These are phyloP conservation scores for Cryptus armator DNA, from an alignment of 2,888 invertebrate genomes.

Conservation along the genomic window DNA sequence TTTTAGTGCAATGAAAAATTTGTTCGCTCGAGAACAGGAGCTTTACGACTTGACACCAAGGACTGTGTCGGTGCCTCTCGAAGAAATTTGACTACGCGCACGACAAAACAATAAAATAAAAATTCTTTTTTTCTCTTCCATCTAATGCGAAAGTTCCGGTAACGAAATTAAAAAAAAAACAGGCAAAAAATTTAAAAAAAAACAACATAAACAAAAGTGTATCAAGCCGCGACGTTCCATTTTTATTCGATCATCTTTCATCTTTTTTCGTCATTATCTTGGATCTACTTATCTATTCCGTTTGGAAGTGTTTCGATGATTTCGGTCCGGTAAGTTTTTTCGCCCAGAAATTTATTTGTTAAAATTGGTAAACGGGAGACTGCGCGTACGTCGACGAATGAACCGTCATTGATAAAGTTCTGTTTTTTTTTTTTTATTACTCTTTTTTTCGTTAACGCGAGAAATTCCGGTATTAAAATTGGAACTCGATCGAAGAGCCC, in stretches of 20 bases:
- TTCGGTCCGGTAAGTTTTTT: constrained; percentile 80
- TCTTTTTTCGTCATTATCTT: constrained; percentile 30
- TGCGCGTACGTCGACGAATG: neutral
- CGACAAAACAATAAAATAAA: constrained; percentile 11
- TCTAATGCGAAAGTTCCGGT: constrained; percentile 39
- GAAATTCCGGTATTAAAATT: constrained; percentile 7
- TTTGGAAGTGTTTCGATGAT: constrained; percentile 79
- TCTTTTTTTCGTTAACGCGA: neutral
- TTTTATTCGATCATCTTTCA: constrained; percentile 11
- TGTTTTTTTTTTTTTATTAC: constrained; percentile 13
- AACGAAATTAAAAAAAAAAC: neutral
- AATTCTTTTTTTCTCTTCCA: constrained; percentile 8
- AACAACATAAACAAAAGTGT: constrained; percentile 44
- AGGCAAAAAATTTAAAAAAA: too few species aligned
- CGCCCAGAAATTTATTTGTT: neutral
- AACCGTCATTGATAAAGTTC: neutral
- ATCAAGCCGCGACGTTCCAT: constrained; percentile 35
- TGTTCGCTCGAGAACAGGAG: constrained; percentile 38
- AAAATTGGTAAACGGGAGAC: constrained; percentile 32
- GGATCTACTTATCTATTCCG: constrained; percentile 47
- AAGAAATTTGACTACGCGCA: constrained; percentile 3
- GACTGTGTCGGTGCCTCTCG: constrained; percentile 8
- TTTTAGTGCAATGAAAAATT: constrained; percentile 38
- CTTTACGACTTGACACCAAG: constrained; percentile 26
- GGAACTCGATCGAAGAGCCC: constrained; percentile 51